Conservation (phyloP, 2,888 invertebrate genomes). For the Mimas tiliae region DNA sequence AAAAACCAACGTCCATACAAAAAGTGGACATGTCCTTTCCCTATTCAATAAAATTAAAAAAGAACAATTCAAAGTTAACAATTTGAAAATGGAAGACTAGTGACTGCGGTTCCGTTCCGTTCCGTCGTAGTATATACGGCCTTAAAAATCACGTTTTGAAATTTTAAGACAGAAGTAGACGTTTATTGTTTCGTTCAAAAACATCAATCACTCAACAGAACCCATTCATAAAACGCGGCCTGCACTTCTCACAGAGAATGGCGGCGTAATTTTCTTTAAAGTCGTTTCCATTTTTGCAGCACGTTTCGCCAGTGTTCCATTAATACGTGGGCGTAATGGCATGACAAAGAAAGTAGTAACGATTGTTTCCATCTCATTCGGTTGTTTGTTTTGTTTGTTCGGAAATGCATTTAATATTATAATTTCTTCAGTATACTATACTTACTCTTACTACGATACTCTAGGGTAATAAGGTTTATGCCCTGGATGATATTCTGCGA, state of each 20-base stretch:
- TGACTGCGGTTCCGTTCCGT: too few relatives aligned
- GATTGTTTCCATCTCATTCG: slow-evolving; percentile 30
- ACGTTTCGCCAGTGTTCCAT: slow-evolving; percentile 38
- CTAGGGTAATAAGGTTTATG: not conserved
- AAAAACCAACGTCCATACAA: too few relatives aligned
- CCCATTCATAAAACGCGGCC: slow-evolving; percentile 1
- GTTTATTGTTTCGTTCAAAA: not conserved
- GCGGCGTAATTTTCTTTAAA: slow-evolving; percentile 30
- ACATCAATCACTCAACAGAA: slow-evolving; percentile 4
- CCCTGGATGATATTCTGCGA: not conserved
- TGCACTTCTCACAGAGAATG: slow-evolving; percentile 19
- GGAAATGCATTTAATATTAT: slow-evolving; percentile 7
- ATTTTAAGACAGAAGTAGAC: not conserved
- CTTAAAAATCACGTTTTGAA: not conserved
- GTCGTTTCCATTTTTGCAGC: slow-evolving; percentile 31
- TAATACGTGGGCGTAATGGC: slow-evolving; percentile 35
- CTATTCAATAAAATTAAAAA: too few relatives aligned
- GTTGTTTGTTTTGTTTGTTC: not conserved
- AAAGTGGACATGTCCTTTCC: too few relatives aligned
- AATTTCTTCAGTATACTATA: not conserved
- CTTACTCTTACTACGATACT: too few relatives aligned
- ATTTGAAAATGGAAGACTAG: too few relatives aligned
- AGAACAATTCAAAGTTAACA: too few relatives aligned
- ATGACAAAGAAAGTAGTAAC: slow-evolving; percentile 35
- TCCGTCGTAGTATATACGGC: too few relatives aligned